Percentiles rank a stretch among this genome's conserved stretches.
phyloP scores from a whole-genome alignment of 2,113 vertebrate genomes.

The Ochotona curzoniae region DNA sequence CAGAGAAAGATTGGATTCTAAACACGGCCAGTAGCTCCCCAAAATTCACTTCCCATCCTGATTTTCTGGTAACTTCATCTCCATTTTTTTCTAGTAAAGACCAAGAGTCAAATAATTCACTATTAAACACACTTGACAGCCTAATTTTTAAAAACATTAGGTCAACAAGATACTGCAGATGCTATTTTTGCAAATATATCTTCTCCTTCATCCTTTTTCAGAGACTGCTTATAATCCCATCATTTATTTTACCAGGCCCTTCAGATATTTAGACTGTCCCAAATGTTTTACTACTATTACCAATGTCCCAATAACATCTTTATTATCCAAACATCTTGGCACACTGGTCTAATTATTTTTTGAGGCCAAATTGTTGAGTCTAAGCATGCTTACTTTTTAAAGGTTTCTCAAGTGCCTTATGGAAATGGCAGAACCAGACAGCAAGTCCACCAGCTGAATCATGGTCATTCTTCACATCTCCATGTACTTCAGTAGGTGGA shows the following conservation, averaged over 20 bases:
- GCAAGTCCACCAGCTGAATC: background rate
- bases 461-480: background rate
- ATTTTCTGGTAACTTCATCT: background rate
- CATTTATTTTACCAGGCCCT: background rate
- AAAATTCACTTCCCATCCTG: background rate
- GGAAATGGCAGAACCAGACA: background rate
- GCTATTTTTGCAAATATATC: background rate
- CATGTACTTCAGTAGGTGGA: background rate
- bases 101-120: background rate
- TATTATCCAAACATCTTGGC: background rate
- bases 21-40: background rate
- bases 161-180: background rate
- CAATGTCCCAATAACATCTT: background rate
- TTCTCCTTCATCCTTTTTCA: background rate
- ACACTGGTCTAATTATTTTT: background rate
- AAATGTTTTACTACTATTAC: background rate
- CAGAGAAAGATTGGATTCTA: conserved; percentile 17
- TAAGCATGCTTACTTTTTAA: background rate
- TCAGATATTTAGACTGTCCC: background rate
- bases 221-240: background rate
- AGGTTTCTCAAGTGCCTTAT: background rate
- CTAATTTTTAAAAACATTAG: conserved; percentile 6
- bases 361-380: conserved; percentile 3
- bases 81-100: background rate
- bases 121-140: background rate